Base-by-base conservation (phyloP, 2,113 vertebrate species). In the Salvelinus alpinus region DNA sequence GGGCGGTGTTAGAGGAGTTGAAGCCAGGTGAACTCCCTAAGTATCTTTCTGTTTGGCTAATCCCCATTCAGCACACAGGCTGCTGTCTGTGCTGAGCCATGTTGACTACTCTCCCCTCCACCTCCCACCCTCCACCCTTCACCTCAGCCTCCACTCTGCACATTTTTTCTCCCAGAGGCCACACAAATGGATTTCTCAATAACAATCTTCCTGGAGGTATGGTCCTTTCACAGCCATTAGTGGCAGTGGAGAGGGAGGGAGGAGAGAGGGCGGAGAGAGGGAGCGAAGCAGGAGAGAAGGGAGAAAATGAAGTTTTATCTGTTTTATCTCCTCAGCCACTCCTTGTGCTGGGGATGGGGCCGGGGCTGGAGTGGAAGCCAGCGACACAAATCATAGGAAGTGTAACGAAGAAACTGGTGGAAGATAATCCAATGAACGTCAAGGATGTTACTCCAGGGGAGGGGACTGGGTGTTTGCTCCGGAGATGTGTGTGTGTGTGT, bases 341-440 rank as follows among this genome's bases (percentile, higher is more conserved):
- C 68, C 76, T 70, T 75, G 82, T 74, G 80, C 64, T 38, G 70
- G 31, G 76, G 64, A 47, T 70, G 18, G 31, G 70, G 67, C 82
- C 66, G 59, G 70, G 47, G 75, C 2, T 44, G 38, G 38, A 9
- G 9, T 44, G 38, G 9, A 9, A 44, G 2, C 9, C 2, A 44
- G 38, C 73, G 51, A 80, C 80, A 90, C 86, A 83, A 89, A 90
- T 86, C 79, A 86, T 73, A 86, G 47, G 51, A 27, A 62, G 29
- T 59, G 77, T 80, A 82, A 84, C 83, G 78, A 83, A 82, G 80
- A 84, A 88, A 85, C 75, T 31, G 64, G 65, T 22, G 20, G 70
- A 51, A 73, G 73, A 78, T 85, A 81, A 78, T 78, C 80, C 20
- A 83, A 90, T 84, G 73, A 83, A 86, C 85, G 82, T 88, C 85